A percentile compares a stretch with the other conserved stretches of the same genome.
phyloP scores from a whole-genome alignment of 2,113 vertebrate genomes.

The Aleadryas rufinucha region DNA sequence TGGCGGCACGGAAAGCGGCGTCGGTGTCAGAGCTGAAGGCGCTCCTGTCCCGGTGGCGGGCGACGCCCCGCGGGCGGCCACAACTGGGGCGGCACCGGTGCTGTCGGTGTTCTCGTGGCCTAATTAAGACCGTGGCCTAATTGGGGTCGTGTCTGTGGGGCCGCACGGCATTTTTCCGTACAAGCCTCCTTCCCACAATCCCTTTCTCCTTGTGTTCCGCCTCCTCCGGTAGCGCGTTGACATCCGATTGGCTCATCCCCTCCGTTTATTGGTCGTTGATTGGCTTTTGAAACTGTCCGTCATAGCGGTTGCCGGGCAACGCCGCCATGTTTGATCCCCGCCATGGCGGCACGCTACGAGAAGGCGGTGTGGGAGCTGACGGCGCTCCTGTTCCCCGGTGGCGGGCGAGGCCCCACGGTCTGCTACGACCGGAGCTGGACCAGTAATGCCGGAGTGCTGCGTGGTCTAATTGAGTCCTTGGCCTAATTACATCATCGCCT shows the following conservation, averaged over 20 bases:
- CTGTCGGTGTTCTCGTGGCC: no score
- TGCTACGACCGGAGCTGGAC: no score
- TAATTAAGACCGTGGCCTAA: background rate
- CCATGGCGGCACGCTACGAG: no score
- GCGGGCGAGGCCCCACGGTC: background rate
- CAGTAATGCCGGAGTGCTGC: no score
- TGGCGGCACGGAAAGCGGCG: no score
- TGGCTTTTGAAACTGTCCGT: background rate
- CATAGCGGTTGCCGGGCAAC: background rate
- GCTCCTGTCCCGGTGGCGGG: background rate
- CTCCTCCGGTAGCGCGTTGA: background rate
- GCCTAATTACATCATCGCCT: no score
- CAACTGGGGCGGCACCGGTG: background rate
- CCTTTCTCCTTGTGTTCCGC: background rate
- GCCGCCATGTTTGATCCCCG: background rate
- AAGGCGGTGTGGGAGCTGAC: no score
- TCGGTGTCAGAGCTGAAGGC: no score
- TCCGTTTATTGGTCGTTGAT: background rate
- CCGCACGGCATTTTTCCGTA: background rate
- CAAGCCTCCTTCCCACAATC: background rate
- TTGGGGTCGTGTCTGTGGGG: accelerated
- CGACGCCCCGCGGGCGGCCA: background rate
- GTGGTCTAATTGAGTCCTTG: no score
- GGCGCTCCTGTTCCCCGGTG: background rate
- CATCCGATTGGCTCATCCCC: background rate